Percentiles rank a stretch among this genome's conserved stretches.
Conservation (phyloP, 1,140 invertebrate species). For the Zaprionus camerounensis region DNA sequence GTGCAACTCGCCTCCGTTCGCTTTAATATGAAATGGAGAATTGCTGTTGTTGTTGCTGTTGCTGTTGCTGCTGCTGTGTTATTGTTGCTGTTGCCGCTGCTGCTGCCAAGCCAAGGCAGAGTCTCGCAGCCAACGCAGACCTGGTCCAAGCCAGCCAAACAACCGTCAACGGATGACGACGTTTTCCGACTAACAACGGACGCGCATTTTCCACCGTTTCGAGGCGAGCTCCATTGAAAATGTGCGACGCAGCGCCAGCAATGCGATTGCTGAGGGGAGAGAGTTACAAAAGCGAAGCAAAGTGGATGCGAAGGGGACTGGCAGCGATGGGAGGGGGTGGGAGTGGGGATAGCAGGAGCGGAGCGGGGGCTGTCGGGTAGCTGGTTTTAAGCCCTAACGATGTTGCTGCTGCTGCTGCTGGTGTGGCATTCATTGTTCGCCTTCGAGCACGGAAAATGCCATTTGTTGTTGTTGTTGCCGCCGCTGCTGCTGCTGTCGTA, state of each 20-base stretch:
- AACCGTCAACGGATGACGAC: slow-evolving; percentile 82
- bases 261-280: slow-evolving; percentile 28
- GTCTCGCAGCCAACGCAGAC: slow-evolving; percentile 52
- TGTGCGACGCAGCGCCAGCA: slow-evolving; percentile 71
- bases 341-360: not conserved
- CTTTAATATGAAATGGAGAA: slow-evolving; percentile 55
- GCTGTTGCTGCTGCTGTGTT: slow-evolving; percentile 21
- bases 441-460: slow-evolving; percentile 69
- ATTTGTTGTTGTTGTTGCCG: slow-evolving; percentile 57
- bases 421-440: slow-evolving; percentile 73
- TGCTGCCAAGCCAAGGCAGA: slow-evolving; percentile 49
- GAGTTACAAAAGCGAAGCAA: not conserved
- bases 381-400: slow-evolving; percentile 77
- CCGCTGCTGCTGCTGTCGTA: slow-evolving; percentile 52
- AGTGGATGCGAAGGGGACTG: not conserved
- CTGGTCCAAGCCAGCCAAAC: slow-evolving; percentile 73
- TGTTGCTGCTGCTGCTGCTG: slow-evolving; percentile 55
- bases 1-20: slow-evolving; percentile 53
- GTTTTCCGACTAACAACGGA: slow-evolving; percentile 83
- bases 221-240: slow-evolving; percentile 80
- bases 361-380: slow-evolving; percentile 28
- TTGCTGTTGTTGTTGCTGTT: slow-evolving; percentile 37
- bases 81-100: slow-evolving; percentile 20
- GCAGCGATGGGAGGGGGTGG: not conserved
- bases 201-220: slow-evolving; percentile 82